phyloP scores from a whole-genome alignment of 2,113 vertebrate genomes.

The Canis aureus region DNA sequence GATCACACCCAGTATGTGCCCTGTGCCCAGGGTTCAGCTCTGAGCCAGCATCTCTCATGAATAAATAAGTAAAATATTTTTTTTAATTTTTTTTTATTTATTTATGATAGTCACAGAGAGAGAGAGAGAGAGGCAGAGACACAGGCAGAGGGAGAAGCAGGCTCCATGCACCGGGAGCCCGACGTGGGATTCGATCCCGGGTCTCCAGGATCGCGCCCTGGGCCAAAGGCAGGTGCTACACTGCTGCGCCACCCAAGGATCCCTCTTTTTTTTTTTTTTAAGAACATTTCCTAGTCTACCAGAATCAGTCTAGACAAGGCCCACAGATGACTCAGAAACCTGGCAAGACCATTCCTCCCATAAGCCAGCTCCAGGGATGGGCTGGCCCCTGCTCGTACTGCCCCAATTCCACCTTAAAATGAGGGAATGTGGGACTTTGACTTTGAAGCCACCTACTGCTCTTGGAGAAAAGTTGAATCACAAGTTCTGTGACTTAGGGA shows the following conservation, averaged over 20 bases:
- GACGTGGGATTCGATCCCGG: too few species aligned
- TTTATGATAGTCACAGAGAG: too few species aligned
- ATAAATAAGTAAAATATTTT: too few species aligned
- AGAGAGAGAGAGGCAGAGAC: too few species aligned
- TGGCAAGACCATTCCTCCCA: neutral
- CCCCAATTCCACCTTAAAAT: too few species aligned
- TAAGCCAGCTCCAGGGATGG: neutral
- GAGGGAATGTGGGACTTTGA: neutral
- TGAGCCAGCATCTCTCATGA: neutral
- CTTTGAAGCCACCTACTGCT: neutral
- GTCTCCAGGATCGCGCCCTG: too few species aligned
- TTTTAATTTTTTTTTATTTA: too few species aligned
- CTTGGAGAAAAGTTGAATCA: neutral
- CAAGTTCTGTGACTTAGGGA: neutral
- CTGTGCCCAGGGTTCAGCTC: neutral
- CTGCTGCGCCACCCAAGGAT: too few species aligned
- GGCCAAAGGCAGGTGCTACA: too few species aligned
- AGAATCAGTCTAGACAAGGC: neutral
- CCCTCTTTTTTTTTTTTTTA: too few species aligned
- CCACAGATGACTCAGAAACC: neutral
- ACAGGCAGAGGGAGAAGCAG: too few species aligned
- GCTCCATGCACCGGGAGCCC: too few species aligned
- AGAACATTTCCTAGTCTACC: neutral
- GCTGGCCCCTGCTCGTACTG: neutral
- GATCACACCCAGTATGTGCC: neutral